A percentile compares a stretch with the other conserved stretches of the same genome.
Evolutionary conservation across 2,888 invertebrate species (phyloP).

Genomic region (Meghimatium bilineatum): DNA sequence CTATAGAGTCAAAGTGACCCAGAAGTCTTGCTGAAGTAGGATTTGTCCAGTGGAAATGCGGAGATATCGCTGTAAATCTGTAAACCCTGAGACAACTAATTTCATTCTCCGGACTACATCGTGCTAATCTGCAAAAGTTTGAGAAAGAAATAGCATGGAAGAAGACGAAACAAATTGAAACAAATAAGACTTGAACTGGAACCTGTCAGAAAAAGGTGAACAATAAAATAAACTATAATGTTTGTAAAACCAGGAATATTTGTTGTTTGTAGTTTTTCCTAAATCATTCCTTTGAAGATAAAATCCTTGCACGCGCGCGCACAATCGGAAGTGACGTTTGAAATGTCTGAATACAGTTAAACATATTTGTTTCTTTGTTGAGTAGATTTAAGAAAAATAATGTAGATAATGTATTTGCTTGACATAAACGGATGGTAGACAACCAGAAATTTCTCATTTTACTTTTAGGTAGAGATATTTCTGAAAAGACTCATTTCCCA

Average conservation of each 20-base stretch:
- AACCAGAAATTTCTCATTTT: constrained; percentile 4
- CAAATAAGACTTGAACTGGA: not conserved
- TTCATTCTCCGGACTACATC: no score
- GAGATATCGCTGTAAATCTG: no score
- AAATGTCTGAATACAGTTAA: constrained; percentile 15
- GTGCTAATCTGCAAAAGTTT: no score
- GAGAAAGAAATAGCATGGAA: no score
- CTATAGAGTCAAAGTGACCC: no score
- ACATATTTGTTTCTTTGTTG: constrained; percentile 24
- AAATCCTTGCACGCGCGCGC: not conserved
- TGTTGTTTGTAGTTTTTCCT: not conserved
- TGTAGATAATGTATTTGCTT: not conserved
- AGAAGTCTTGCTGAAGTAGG: no score
- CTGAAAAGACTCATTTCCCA: constrained; percentile 3
- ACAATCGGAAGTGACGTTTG: constrained; percentile 35
- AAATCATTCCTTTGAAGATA: constrained; percentile 8
- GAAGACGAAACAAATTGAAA: not conserved
- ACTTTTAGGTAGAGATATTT: not conserved
- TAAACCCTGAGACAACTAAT: no score
- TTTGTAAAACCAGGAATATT: not conserved
- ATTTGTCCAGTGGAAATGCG: no score
- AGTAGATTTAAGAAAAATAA: not conserved
- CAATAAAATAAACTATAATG: not conserved
- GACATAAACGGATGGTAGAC: not conserved
- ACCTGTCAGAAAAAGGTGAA: not conserved